These are phyloP conservation scores for Andricus grossulariae DNA, from an alignment of 1,140 invertebrate genomes.

Conservation along the genomic window DNA sequence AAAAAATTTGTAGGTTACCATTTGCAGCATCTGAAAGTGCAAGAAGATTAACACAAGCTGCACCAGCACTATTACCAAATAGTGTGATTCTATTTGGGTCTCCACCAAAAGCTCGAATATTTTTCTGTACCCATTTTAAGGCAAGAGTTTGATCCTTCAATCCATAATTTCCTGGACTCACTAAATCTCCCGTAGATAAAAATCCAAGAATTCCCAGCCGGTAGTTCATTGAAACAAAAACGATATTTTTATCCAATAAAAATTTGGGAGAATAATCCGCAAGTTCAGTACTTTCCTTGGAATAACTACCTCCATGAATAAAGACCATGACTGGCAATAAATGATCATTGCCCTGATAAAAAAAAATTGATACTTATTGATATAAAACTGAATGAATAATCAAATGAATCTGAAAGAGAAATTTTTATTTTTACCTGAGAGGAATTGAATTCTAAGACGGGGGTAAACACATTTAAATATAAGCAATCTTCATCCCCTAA, in stretches of 20 bases:
- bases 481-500: too few species aligned
- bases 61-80: constrained; percentile 65
- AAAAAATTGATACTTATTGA: too few species aligned
- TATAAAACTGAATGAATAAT: too few species aligned
- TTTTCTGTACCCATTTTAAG: constrained; percentile 69
- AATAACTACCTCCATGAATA: constrained; percentile 76
- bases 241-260: constrained; percentile 69
- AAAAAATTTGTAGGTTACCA: neutral
- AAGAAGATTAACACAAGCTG: neutral
- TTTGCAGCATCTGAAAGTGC: neutral
- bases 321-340: constrained; percentile 50
- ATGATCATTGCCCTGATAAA: too few species aligned
- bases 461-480: too few species aligned
- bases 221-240: constrained; percentile 77
- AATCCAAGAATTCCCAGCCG: constrained; percentile 71
- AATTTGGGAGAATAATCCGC: constrained; percentile 58
- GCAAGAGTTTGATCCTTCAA: constrained; percentile 73
- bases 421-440: too few species aligned
- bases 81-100: constrained; percentile 69
- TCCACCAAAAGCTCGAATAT: constrained; percentile 68
- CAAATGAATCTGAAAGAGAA: too few species aligned
- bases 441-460: too few species aligned
- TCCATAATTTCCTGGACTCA: constrained; percentile 73
- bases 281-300: constrained; percentile 38
- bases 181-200: constrained; percentile 65